A percentile compares a stretch with the other conserved stretches of the same genome.
Conservation (phyloP, 2,113 vertebrate species). For the Mustelus asterias region DNA sequence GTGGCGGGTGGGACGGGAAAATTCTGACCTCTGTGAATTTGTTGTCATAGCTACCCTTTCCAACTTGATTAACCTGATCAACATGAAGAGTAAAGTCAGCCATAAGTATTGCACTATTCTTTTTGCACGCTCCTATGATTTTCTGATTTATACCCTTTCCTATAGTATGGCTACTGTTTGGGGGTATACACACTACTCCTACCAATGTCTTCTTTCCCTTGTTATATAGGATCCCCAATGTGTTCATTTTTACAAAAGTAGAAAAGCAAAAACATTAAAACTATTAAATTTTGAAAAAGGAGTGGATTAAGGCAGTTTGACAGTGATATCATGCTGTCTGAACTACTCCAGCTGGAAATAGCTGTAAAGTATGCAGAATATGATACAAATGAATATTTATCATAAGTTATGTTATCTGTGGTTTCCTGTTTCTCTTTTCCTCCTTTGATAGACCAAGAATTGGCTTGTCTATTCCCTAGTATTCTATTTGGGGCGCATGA, state of each 20-base stretch:
- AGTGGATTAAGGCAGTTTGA: not conserved
- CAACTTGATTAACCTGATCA: too few species aligned
- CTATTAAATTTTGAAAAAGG: not conserved
- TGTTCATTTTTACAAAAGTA: not conserved
- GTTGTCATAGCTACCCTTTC: too few species aligned
- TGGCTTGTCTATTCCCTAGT: not conserved
- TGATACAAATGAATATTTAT: not conserved
- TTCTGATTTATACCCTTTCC: too few species aligned
- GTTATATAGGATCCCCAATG: not conserved
- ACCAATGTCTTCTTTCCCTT: too few species aligned
- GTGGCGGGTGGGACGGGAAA: too few species aligned
- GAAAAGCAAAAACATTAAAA: not conserved
- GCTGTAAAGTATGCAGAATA: not conserved
- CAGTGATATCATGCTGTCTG: not conserved
- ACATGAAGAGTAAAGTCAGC: too few species aligned
- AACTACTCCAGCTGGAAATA: not conserved
- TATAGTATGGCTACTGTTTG: too few species aligned
- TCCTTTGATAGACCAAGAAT: not conserved
- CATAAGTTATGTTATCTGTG: not conserved
- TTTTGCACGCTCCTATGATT: too few species aligned
- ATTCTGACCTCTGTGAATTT: too few species aligned
- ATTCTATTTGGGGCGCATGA: not conserved
- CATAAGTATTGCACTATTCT: too few species aligned
- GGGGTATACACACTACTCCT: too few species aligned
- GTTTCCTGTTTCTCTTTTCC: not conserved